phyloP scores from a whole-genome alignment of 2,113 vertebrate species.

The Lasiurus cinereus region DNA sequence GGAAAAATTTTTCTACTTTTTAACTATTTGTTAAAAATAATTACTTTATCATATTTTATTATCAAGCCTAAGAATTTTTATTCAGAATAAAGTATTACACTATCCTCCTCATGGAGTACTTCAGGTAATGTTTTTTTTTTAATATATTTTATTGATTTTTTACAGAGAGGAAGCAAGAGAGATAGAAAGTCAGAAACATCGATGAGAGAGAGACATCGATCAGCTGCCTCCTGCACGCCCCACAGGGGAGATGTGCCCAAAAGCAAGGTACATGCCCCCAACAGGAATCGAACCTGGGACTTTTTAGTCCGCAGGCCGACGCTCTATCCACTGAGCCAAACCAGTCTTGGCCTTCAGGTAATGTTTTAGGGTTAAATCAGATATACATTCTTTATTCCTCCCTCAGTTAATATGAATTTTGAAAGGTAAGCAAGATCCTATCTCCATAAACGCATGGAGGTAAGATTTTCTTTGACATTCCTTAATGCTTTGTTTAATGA shows the following conservation, averaged over 20 bases:
- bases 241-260: too few relatives aligned
- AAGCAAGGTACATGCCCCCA: too few relatives aligned
- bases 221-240: too few relatives aligned
- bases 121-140: slow-evolving; percentile 16
- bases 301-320: too few relatives aligned
- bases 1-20: not conserved
- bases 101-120: not conserved
- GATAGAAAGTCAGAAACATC: too few relatives aligned
- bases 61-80: not conserved
- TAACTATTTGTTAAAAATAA: slow-evolving; percentile 36
- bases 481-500: not conserved
- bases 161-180: too few relatives aligned
- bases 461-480: not conserved
- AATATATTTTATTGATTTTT: too few relatives aligned
- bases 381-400: not conserved
- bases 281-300: too few relatives aligned
- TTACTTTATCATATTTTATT: slow-evolving; percentile 35
- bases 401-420: not conserved
- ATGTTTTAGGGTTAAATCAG: not conserved
- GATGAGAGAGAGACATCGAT: too few relatives aligned
- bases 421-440: slow-evolving; percentile 37
- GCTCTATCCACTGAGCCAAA: too few relatives aligned
- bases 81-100: not conserved
- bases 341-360: too few relatives aligned
- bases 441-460: not conserved